phyloP scores from a whole-genome alignment of 2,888 invertebrate genomes.

The Mylabris sibirica region DNA sequence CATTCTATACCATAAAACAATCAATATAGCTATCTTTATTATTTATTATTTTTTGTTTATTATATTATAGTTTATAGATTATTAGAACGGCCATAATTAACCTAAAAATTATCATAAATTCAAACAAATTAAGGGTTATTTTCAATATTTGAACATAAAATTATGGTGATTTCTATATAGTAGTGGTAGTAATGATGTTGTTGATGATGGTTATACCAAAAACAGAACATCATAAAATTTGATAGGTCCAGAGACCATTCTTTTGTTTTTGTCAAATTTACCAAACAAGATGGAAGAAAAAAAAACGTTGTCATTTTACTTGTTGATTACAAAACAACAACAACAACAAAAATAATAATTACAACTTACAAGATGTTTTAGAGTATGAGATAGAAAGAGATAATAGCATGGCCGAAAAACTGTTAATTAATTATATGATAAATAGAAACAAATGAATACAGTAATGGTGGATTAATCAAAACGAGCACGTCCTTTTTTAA shows the following conservation, averaged over 20 bases:
- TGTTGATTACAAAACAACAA: no score
- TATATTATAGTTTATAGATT: no score
- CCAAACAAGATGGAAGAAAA: neutral
- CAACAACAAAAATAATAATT: neutral
- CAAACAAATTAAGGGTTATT: constrained; percentile 10
- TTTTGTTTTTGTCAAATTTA: neutral
- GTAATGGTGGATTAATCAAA: constrained; percentile 56
- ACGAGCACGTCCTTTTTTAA: constrained; percentile 49
- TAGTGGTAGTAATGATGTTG: constrained; percentile 11
- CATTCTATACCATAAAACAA: no score
- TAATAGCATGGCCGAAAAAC: constrained; percentile 50
- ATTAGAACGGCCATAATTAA: no score
- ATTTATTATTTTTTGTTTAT: no score
- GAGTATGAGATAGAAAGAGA: constrained; percentile 11
- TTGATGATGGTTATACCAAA: neutral
- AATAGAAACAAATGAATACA: constrained; percentile 59
- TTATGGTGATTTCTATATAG: neutral
- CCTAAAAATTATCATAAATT: no score
- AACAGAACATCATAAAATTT: constrained; percentile 22
- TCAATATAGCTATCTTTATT: constrained; percentile 28
- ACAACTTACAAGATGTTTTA: neutral
- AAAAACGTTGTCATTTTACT: neutral
- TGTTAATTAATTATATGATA: constrained; percentile 60
- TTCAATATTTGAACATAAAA: constrained; percentile 18
- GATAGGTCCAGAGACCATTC: constrained; percentile 22